phyloP scores from a whole-genome alignment of 2,797 vertebrate species.

The Notolepis coatsorum region DNA sequence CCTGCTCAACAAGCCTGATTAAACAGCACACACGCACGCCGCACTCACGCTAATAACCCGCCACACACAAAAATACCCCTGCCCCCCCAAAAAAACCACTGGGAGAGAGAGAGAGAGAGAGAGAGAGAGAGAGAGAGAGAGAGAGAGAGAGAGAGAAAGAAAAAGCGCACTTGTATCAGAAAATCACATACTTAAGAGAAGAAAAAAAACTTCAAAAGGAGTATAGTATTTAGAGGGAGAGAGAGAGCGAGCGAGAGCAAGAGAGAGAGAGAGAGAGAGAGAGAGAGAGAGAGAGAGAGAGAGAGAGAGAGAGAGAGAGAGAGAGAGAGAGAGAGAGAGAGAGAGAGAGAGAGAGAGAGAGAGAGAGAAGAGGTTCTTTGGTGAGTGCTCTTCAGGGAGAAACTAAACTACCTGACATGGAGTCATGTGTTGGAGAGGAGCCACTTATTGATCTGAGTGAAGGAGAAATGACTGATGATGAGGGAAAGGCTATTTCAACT shows the following conservation, averaged over 20 bases:
- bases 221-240: conserved; percentile 52
- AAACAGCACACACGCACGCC: conserved; percentile 64
- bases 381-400: conserved; percentile 30
- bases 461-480: conserved; percentile 46
- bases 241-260: conserved; percentile 31
- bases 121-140: background rate
- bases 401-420: conserved; percentile 63
- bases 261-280: conserved; percentile 37
- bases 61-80: conserved; percentile 58
- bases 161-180: conserved; percentile 55
- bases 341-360: conserved; percentile 21
- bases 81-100: no score
- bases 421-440: conserved; percentile 69
- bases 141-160: background rate
- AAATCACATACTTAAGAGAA: conserved; percentile 62
- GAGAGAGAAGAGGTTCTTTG: conserved; percentile 35
- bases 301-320: conserved; percentile 25
- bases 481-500: conserved; percentile 60
- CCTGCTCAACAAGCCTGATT: conserved; percentile 80
- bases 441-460: conserved; percentile 73
- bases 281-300: conserved; percentile 34
- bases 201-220: conserved; percentile 67
- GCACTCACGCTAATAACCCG: conserved; percentile 76
- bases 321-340: conserved; percentile 46
- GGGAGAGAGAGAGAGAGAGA: conserved; percentile 43